Evolutionary conservation across 2,888 invertebrate genomes (phyloP).

Genomic region (Polyploca ridens): DNA sequence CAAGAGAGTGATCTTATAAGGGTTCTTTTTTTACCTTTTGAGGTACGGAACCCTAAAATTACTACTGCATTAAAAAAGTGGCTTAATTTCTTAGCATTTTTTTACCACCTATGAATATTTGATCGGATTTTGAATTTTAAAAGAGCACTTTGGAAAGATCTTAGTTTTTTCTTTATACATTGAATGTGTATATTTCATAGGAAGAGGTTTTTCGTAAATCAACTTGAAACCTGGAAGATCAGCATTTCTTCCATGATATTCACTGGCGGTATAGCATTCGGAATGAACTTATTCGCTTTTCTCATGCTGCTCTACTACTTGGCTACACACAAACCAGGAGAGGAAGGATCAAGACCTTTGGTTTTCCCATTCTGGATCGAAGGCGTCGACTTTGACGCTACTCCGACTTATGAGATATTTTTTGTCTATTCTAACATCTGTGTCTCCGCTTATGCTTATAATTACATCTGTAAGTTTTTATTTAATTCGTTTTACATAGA

Average conservation of each 20-base stretch:
- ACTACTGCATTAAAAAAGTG: no score
- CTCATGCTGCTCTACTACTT: constrained; percentile 40
- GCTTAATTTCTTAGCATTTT: no score
- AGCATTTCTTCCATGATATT: constrained; percentile 29
- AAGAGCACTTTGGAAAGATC: not conserved
- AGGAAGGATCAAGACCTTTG: constrained; percentile 44
- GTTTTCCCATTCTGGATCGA: constrained; percentile 60
- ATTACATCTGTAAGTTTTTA: constrained; percentile 57
- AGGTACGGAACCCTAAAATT: no score
- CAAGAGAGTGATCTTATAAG: no score
- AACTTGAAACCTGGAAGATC: constrained; percentile 56
- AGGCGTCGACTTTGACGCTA: constrained; percentile 44
- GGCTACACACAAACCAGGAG: constrained; percentile 36
- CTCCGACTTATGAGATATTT: constrained; percentile 57
- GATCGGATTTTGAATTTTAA: no score
- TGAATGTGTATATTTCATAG: constrained; percentile 38
- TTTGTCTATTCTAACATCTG: constrained; percentile 47
- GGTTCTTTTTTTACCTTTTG: no score
- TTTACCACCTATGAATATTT: no score
- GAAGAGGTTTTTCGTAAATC: constrained; percentile 50
- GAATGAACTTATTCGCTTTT: constrained; percentile 39
- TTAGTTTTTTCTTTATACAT: constrained; percentile 1
- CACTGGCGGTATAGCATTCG: constrained; percentile 27
- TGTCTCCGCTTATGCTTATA: constrained; percentile 40
- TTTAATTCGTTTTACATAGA: not conserved